Evolutionary conservation across 2,888 invertebrate genomes (phyloP).

Genomic region (Meiosimyza platycephala): DNA sequence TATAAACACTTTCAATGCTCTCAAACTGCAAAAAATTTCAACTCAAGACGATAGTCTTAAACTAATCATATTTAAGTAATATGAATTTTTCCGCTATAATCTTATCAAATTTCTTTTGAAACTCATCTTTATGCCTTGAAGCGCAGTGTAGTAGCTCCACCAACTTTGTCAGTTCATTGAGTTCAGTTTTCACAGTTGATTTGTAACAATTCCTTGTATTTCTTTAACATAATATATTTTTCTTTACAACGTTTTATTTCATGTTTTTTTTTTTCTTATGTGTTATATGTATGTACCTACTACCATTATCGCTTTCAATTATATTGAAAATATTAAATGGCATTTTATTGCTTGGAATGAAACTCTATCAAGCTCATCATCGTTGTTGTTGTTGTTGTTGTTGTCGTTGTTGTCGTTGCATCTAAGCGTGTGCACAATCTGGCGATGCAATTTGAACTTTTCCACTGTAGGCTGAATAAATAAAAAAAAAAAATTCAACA

Average conservation of each 20-base stretch:
- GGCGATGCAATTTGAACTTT: conserved; percentile 14
- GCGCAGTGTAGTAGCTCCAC: too few species aligned
- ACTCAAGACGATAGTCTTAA: too few species aligned
- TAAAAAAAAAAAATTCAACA: background rate
- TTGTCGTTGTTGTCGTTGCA: background rate
- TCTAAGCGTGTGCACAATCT: conserved; percentile 4
- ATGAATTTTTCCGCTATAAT: too few species aligned
- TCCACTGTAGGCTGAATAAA: too few species aligned
- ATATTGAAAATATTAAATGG: conserved; percentile 28
- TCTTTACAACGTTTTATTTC: background rate
- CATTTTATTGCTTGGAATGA: conserved; percentile 27
- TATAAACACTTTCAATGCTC: too few species aligned
- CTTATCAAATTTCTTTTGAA: too few species aligned
- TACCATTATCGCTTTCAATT: too few species aligned
- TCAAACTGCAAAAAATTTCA: too few species aligned
- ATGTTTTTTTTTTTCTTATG: background rate
- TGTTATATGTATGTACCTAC: too few species aligned
- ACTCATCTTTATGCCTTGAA: too few species aligned
- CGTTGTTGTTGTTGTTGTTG: background rate
- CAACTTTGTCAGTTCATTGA: conserved; percentile 6
- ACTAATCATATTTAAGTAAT: too few species aligned
- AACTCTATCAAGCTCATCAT: conserved; percentile 2
- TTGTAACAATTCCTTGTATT: conserved; percentile 4
- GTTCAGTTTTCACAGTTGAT: conserved; percentile 33
- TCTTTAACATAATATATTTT: background rate